Evolutionary conservation across 2,113 vertebrate species (phyloP), one percentile per base, ranked within the genome.

Genomic region (Chlamydotis undulata): DNA sequence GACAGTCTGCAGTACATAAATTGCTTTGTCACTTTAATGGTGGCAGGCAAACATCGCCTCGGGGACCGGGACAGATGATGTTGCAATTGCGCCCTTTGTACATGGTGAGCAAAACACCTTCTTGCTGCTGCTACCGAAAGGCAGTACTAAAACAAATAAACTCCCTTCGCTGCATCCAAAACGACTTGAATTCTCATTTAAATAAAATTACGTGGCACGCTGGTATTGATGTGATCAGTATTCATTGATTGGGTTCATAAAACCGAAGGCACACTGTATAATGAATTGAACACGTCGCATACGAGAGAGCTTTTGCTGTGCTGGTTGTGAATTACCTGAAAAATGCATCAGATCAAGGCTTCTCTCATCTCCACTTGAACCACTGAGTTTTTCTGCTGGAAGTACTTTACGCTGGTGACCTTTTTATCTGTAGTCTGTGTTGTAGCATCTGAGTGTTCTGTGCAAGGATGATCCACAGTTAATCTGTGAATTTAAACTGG

Each of bases 201-300:
- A 96, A 95, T 95, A 95, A 94, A 96, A 96, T 87, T 91, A 74
- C 90, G 43, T 29, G 90, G 94, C 95, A 82, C 15, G 3, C 53
- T 89, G 91, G 65, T 91, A 65, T 89, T 91, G 94, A 87, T 97
- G 90, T 82, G 95, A 97, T 96, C 94, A 82, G 83, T 95, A 12
- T 87, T 96, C 2, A 9, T 29, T 93, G 94, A 94, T 93, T 96
- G 91, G 80, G 74, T 94, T 95, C 94, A 87, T 96, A 89, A 97
- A 96, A 96, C 80, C 94, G 41, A 89, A 41, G 41, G 76, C 86
- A 55, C 53, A 18, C 69, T 76, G 57, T 89, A 41, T 93, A 96
- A 95, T 93, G 88, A 90, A 86, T 64, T 68, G 92, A 94, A 60
- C 61, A n/a, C 12, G 1, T 10, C 64, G 39, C 60, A 33, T 87